Conservation (phyloP, 2,113 vertebrate genomes). For the Thomomys bottae region DNA sequence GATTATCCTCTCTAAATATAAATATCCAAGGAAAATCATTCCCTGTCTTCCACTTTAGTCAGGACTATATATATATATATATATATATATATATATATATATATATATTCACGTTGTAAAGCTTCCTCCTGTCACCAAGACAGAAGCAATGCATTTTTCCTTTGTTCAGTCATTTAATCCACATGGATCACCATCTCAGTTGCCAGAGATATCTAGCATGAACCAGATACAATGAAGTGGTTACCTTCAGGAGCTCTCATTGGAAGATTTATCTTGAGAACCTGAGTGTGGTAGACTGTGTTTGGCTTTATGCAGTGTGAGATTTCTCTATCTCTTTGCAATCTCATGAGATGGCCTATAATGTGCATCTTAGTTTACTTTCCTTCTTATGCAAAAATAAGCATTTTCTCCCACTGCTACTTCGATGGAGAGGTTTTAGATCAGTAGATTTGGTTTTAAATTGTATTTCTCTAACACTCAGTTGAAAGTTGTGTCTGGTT, state of each 20-base stretch:
- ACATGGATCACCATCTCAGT: neutral
- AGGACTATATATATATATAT: neutral
- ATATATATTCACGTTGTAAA: neutral
- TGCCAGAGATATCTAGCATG: neutral
- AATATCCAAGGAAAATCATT: neutral
- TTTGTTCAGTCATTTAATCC: neutral
- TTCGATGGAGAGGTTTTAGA: constrained; percentile 10
- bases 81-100: neutral
- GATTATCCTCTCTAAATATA: neutral
- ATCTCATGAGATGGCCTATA: neutral
- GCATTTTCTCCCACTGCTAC: neutral
- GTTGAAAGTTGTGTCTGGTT: neutral
- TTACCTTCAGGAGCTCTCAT: too few species aligned
- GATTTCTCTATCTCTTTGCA: constrained; percentile 10
- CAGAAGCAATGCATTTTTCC: neutral
- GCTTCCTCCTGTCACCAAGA: neutral
- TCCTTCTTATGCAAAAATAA: neutral
- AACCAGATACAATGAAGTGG: constrained; percentile 1
- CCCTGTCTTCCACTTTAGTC: neutral
- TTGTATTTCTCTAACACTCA: neutral
- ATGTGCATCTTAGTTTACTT: neutral
- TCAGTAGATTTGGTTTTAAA: neutral
- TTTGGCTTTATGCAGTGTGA: neutral
- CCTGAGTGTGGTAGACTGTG: neutral
- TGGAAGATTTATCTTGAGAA: neutral